Base-by-base conservation (phyloP, 2,797 vertebrate species). In the Schizopygopsis malacanthus region DNA sequence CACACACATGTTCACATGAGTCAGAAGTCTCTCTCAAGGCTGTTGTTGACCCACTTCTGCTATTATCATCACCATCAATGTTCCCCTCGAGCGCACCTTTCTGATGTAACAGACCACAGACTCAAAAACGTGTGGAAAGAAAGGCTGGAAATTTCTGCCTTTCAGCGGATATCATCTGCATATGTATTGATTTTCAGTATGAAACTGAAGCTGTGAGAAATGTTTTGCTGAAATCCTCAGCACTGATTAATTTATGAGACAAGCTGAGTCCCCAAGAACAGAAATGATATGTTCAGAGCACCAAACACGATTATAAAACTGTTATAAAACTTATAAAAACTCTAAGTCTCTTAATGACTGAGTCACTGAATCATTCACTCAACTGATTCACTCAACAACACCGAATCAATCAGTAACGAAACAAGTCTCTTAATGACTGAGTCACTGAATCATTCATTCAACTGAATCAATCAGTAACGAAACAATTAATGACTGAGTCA, bases 11-110 rank as follows among this genome's bases (percentile, higher is more conserved):
- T 52, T 71, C 67, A 16, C 63, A 67, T 69, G 63, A 69, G 43
- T 81, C 79, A 69, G 43, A 81, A 63, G 78, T 56, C 47, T 39
- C 37, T 82, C 45, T 82, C 11, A 82, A 81, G 61, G 61, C 79
- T 81, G 28, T 81, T 69, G 28, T 52, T 81, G 78, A 50, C 43
- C 59, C 78, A 67, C 18, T 52, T 81, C 18, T 81, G 18, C 28
- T 25, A 50, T 65, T 65, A 81, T 67, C 45, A 37, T 67, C 63
- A 39, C 25, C 76, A n/a, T 50, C 76, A 39, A 59, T 79, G 45
- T 41, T 79, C 50, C 45, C 76, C n/a, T 22, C 50, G 28, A 33
- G 39, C 28, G 9, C 16, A 37, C 63, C 28, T 61, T 50, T 80
- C 41, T 69, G 16, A 47, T n/a, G 39, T 18, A 47, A 79, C 76